phyloP scores from a whole-genome alignment of 2,888 invertebrate genomes.

The Hybos culiciformis region DNA sequence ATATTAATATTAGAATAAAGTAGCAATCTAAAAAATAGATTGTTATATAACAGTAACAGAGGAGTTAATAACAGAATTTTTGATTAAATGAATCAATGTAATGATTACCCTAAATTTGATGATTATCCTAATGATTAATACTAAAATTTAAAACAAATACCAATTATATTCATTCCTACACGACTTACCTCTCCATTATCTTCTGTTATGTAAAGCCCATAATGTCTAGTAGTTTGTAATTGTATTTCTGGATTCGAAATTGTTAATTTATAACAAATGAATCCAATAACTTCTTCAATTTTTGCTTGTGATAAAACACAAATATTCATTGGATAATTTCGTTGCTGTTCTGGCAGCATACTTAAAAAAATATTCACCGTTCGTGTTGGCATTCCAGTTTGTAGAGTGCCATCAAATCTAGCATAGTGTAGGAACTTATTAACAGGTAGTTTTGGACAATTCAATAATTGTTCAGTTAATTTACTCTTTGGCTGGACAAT shows the following conservation, averaged over 20 bases:
- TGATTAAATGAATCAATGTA: too few relatives aligned
- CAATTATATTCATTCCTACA: too few relatives aligned
- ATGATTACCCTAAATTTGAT: too few relatives aligned
- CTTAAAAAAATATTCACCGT: conserved; percentile 83
- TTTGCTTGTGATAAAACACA: conserved; percentile 72
- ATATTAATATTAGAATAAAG: too few relatives aligned
- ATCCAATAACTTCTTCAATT: conserved; percentile 81
- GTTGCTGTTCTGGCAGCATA: conserved; percentile 66
- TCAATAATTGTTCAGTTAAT: conserved; percentile 60
- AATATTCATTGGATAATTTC: conserved; percentile 71
- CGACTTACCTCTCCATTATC: conserved; percentile 86
- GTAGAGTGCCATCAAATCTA: conserved; percentile 80
- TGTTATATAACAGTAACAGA: too few relatives aligned
- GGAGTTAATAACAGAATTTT: too few relatives aligned
- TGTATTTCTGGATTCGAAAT: conserved; percentile 48
- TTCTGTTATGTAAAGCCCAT: conserved; percentile 86
- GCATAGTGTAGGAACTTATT: conserved; percentile 84
- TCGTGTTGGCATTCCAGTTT: conserved; percentile 62
- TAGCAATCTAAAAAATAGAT: too few relatives aligned
- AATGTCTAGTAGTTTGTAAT: conserved; percentile 52
- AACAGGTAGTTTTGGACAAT: conserved; percentile 60
- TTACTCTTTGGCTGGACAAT: conserved; percentile 40
- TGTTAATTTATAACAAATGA: conserved; percentile 74
- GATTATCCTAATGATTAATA: too few relatives aligned
- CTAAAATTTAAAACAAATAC: too few relatives aligned